Evolutionary conservation across 92 coral and sea anemone species (phyloP).

Genomic region (Pocillopora grandis): DNA sequence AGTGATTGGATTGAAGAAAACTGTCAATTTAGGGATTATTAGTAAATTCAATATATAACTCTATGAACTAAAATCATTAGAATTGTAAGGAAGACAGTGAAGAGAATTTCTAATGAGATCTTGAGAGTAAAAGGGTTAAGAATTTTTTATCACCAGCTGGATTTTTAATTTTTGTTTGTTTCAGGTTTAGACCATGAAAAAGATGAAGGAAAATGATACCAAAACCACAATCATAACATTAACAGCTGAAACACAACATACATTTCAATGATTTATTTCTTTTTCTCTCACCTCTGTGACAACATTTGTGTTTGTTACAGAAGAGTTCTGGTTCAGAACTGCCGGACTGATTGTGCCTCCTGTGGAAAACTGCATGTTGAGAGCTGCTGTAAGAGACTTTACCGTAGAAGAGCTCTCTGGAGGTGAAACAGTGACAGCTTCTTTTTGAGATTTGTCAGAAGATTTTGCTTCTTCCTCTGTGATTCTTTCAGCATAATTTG

Average conservation of each 20-base stretch:
- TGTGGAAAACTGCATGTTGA: slow-evolving; percentile 65
- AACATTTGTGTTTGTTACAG: slow-evolving; percentile 32
- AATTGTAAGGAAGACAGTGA: too few species aligned
- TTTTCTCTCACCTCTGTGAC: slow-evolving; percentile 25
- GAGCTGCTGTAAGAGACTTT: slow-evolving; percentile 72
- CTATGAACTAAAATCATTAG: too few species aligned
- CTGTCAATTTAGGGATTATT: background rate
- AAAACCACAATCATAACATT: background rate
- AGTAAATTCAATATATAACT: too few species aligned
- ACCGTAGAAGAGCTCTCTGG: slow-evolving; percentile 60
- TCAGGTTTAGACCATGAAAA: too few species aligned
- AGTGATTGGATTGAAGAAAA: background rate
- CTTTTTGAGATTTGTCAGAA: slow-evolving; percentile 46
- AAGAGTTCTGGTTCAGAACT: slow-evolving; percentile 19
- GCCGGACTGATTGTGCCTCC: slow-evolving; percentile 50
- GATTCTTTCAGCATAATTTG: slow-evolving; percentile 85
- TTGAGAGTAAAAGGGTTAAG: too few species aligned
- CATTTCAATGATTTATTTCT: background rate
- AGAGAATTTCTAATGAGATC: too few species aligned
- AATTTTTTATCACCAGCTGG: too few species aligned
- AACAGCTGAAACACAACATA: background rate
- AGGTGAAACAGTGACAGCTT: slow-evolving; percentile 27
- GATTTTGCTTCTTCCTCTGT: slow-evolving; percentile 74
- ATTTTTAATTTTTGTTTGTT: too few species aligned
- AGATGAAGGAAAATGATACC: too few species aligned